A percentile compares a stretch with the other conserved stretches of the same genome.
phyloP scores from a whole-genome alignment of 1,140 invertebrate genomes.

The Cephus cinctus region DNA sequence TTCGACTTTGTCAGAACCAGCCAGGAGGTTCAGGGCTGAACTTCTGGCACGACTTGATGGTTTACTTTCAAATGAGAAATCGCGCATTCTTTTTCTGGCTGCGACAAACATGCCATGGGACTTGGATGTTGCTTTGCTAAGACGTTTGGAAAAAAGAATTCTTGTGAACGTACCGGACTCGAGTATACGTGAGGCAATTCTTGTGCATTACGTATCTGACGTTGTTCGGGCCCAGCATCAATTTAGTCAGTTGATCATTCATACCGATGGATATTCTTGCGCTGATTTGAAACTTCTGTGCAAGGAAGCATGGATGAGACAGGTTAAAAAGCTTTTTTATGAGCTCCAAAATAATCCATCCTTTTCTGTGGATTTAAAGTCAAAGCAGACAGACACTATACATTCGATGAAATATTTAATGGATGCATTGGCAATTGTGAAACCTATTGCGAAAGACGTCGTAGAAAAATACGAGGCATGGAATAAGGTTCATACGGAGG shows the following conservation, averaged over 20 bases:
- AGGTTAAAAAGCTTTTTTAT: constrained; percentile 50
- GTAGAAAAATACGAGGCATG: constrained; percentile 36
- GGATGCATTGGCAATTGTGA: constrained; percentile 28
- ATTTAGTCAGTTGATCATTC: constrained; percentile 59
- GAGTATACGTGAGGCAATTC: constrained; percentile 66
- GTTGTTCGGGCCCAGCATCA: constrained; percentile 44
- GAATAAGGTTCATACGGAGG: too few relatives aligned
- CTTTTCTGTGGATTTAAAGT: constrained; percentile 20
- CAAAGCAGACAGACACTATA: constrained; percentile 26
- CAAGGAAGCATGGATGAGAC: constrained; percentile 79
- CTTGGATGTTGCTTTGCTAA: constrained; percentile 82
- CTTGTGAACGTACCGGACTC: constrained; percentile 74
- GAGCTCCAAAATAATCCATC: constrained; percentile 25
- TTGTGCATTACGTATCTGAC: constrained; percentile 57
- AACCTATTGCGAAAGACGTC: constrained; percentile 30
- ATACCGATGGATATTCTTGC: constrained; percentile 79
- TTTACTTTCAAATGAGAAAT: constrained; percentile 55
- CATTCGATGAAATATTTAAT: constrained; percentile 23
- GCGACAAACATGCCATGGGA: constrained; percentile 93
- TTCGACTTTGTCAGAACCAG: constrained; percentile 80
- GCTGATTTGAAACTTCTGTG: constrained; percentile 86
- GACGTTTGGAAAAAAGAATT: constrained; percentile 87
- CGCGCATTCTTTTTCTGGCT: constrained; percentile 76
- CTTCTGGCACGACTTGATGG: constrained; percentile 92
- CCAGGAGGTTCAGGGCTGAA: constrained; percentile 88